Evolutionary conservation across 1,140 invertebrate species (phyloP).

Genomic region (Zelostemma sp.): DNA sequence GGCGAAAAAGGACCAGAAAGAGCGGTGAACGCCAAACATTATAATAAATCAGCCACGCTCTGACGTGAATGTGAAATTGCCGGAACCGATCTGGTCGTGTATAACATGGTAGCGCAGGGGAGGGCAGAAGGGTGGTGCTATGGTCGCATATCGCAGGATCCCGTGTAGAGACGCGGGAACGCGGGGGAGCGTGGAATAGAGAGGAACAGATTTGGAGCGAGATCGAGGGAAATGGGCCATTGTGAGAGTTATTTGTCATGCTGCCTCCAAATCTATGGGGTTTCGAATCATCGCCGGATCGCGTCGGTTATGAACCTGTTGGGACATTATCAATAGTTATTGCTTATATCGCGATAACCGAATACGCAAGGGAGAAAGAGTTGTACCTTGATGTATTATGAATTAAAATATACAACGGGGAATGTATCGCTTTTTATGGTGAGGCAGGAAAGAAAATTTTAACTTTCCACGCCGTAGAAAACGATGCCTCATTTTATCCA

Average conservation of each 20-base stretch:
- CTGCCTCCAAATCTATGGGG: constrained; percentile 58
- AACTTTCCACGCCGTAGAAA: too few species aligned
- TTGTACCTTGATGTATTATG: too few species aligned
- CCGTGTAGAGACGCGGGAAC: constrained; percentile 33
- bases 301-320: constrained; percentile 50
- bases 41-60: constrained; percentile 65
- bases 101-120: constrained; percentile 57
- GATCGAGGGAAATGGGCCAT: constrained; percentile 61
- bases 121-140: constrained; percentile 45
- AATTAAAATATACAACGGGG: too few species aligned
- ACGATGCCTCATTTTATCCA: too few species aligned
- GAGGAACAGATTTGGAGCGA: constrained; percentile 28
- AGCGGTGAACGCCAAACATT: constrained; percentile 59
- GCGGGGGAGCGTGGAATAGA: constrained; percentile 32
- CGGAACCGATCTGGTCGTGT: constrained; percentile 68
- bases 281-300: constrained; percentile 41
- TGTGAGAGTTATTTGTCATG: constrained; percentile 70
- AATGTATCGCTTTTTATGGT: too few species aligned
- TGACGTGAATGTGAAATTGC: constrained; percentile 68
- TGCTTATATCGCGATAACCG: constrained; percentile 49
- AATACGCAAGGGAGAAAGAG: constrained; percentile 31
- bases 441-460: too few species aligned
- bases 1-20: constrained; percentile 37
- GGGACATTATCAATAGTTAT: constrained; percentile 64
- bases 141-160: constrained; percentile 40